Base-by-base conservation (phyloP, 2,888 invertebrate genomes). In the Spodoptera exigua region DNA sequence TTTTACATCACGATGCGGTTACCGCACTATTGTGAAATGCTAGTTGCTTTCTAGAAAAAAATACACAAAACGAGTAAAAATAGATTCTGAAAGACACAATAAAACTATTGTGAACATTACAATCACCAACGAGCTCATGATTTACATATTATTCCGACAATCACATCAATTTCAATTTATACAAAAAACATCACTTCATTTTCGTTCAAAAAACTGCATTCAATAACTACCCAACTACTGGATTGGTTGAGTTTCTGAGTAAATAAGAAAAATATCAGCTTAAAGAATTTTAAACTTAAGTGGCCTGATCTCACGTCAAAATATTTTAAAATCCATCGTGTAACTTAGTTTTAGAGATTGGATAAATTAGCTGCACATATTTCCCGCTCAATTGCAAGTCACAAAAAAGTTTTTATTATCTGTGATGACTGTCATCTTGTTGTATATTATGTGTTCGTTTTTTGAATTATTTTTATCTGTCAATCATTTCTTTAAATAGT, bases 31-130 rank as follows among this genome's bases (percentile, higher is more conserved):
- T 71, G 46, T 51, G 11, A 53, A 61, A 40, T 53, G 10, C 51
- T 72, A 54, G 54, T 57, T 68, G 60, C 63, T 72, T 72, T 72
- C 73, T 72, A 72, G 11, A 32, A 3, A 46, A 59, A 48, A n/a
- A 35, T 21, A 48, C 47, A 34, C 18, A 46, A 59, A 53, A 34
- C 10, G 52, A n/a, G 11, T 44, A 70, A 56, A 57, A n/a, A 43
- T 7, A 40, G 34, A 53, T 58, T 55, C 48, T 36, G 14, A 62
- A 52, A 57, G 48, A 64, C 51, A 60, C 36, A 57, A 57, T 52
- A 66, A 47, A 45, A 56, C 35, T 47, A 55, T 63, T 46, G 52
- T 63, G 58, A 70, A 60, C 48, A 61, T 45, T 66, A 56, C 61
- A 60, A 70, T 75, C 61, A 17, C 46, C 55, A 59, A 60, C 62